A percentile compares a stretch with the other conserved stretches of the same genome.
Conservation (phyloP, 1,140 invertebrate species). For the Drosophila azteca region DNA sequence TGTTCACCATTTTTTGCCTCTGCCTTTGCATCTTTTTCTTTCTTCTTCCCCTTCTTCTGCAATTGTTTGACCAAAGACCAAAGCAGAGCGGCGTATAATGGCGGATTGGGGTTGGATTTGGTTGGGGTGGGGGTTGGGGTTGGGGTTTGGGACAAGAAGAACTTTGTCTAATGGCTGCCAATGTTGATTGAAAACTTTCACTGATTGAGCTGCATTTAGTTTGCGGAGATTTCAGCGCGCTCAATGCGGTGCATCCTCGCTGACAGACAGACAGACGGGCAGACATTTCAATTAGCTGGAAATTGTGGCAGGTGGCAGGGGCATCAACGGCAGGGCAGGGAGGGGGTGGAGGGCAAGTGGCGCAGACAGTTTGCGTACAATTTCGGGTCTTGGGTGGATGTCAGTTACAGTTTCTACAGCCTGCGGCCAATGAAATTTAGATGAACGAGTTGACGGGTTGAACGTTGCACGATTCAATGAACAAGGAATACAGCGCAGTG, state of each 20-base stretch:
- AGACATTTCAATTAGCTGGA: slow-evolving; percentile 78
- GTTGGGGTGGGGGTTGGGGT: too few relatives aligned
- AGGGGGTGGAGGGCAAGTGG: background rate
- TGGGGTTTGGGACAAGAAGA: background rate
- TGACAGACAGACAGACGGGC: slow-evolving; percentile 53
- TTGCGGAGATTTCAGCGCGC: slow-evolving; percentile 31
- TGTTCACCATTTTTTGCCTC: slow-evolving; percentile 55
- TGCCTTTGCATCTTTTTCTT: slow-evolving; percentile 29
- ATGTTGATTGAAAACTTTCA: slow-evolving; percentile 72
- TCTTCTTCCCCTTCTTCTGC: slow-evolving; percentile 31
- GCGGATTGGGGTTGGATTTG: too few relatives aligned
- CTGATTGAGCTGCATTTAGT: slow-evolving; percentile 81
- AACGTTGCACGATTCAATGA: slow-evolving; percentile 61
- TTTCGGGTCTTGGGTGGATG: slow-evolving; percentile 44
- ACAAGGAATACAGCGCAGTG: slow-evolving; percentile 26
- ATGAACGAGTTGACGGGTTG: slow-evolving; percentile 73
- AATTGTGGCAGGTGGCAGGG: slow-evolving; percentile 58
- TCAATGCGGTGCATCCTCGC: slow-evolving; percentile 39
- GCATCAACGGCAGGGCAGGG: too few relatives aligned
- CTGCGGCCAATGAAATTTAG: slow-evolving; percentile 74
- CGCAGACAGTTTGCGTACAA: slow-evolving; percentile 20
- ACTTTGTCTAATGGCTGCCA: slow-evolving; percentile 50
- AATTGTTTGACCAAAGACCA: slow-evolving; percentile 4
- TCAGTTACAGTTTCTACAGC: slow-evolving; percentile 58
- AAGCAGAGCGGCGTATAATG: background rate